Conservation (phyloP, 2,888 invertebrate genomes). For the Lamellibrachia columna region DNA sequence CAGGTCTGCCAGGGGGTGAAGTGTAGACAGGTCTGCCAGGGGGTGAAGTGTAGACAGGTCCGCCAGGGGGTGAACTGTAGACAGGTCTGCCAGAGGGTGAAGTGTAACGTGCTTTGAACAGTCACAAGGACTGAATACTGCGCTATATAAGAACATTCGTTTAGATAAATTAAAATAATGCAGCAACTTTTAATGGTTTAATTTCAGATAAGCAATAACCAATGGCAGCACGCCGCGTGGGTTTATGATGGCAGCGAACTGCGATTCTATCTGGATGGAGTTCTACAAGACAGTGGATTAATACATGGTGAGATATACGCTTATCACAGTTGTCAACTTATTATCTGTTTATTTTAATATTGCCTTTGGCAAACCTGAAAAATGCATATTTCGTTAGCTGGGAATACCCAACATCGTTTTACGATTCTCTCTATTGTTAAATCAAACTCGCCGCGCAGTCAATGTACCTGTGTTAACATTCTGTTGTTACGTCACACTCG, state of each 20-base stretch:
- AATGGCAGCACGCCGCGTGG: not conserved
- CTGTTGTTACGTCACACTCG: too few relatives aligned
- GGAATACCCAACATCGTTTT: too few relatives aligned
- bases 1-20: too few relatives aligned
- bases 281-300: not conserved
- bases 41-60: too few relatives aligned
- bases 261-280: not conserved
- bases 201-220: not conserved
- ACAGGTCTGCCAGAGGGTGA: too few relatives aligned
- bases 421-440: too few relatives aligned
- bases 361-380: not conserved
- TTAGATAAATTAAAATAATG: not conserved
- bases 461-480: too few relatives aligned
- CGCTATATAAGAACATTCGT: not conserved
- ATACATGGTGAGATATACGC: not conserved
- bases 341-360: too few relatives aligned
- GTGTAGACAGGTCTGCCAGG: too few relatives aligned
- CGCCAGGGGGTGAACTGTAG: too few relatives aligned
- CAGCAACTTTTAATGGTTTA: not conserved
- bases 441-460: too few relatives aligned
- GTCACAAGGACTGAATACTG: not conserved
- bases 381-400: not conserved
- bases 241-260: not conserved
- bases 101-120: not conserved
- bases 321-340: not conserved